Base-by-base conservation (phyloP, 2,113 vertebrate genomes). In the Nothoprocta perdicaria region DNA sequence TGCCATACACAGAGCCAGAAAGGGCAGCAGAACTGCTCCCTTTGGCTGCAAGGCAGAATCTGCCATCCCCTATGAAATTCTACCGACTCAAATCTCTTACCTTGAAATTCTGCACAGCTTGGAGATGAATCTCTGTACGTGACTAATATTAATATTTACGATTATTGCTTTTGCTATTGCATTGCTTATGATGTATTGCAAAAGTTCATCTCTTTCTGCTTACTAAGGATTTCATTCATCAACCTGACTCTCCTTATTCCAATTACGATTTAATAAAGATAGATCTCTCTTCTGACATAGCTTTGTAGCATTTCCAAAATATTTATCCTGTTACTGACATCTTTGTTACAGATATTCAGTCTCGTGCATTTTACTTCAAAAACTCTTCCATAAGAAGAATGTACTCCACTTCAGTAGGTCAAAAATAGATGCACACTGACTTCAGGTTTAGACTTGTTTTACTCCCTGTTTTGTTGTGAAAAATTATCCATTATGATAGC, bases 181-280 rank as follows among this genome's bases (percentile, higher is more conserved):
- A 57, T 58, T 74, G 29, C 65, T 85, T 83, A 27, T 46, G 66
- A 50, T 33, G 1, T 57, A 35, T 58, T 85, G 94, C 50, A 75
- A 65, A 92, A 85, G 63, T 40, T 88, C 52, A 22, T 77, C 66
- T 53, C 67, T 35, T 31, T 90, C 71, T 91, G 29, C 75, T 90
- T 84, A n/a, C 72, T 52, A 21, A 80, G 41, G 61, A 41, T 75
- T 81, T 80, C 61, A 53, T 80, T 94, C 63, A 80, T 78, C 76
- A 89, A 40, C 21, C 57, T 75, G 43, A 31, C 33, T 87, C 65
- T 77, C 83, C 79, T 87, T 68, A 88, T 67, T 66, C 76, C 68
- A 93, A 40, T 84, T 89, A 67, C 14, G 35, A 83, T 62, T 94
- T 89, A 67, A 80, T 80, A 80, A 68, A 80, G 61, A 81, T 48